Evolutionary conservation across 2,888 invertebrate genomes (phyloP).

Genomic region (Diabrotica balteata): DNA sequence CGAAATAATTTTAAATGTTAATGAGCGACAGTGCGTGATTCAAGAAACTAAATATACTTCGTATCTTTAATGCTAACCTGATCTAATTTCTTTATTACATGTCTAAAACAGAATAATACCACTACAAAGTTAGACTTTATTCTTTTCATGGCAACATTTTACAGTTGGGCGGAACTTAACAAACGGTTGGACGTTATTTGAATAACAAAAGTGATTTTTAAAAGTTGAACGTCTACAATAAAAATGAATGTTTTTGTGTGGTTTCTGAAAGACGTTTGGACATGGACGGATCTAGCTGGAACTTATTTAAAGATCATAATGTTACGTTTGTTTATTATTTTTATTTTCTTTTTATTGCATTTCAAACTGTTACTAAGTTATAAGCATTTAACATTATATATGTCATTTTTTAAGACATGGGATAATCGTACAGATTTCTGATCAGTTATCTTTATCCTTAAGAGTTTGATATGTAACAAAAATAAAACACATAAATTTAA

Average conservation of each 20-base stretch:
- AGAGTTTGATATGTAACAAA: too few relatives aligned
- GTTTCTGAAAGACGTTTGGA: conserved; percentile 13
- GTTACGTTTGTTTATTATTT: background rate
- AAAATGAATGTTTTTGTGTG: conserved; percentile 10
- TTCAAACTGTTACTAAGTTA: too few relatives aligned
- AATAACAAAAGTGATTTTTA: conserved; percentile 8
- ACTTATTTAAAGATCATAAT: background rate
- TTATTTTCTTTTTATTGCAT: background rate
- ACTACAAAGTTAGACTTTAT: conserved; percentile 5
- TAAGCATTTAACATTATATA: too few relatives aligned
- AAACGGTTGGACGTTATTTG: conserved; percentile 12
- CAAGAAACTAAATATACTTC: too few relatives aligned
- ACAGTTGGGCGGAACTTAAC: conserved; percentile 4
- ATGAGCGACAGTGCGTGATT: too few relatives aligned
- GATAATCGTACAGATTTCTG: too few relatives aligned
- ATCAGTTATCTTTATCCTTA: too few relatives aligned
- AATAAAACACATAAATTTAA: too few relatives aligned
- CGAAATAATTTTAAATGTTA: too few relatives aligned
- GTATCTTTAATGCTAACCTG: too few relatives aligned
- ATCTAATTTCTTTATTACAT: too few relatives aligned
- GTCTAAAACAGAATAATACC: background rate
- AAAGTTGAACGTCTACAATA: conserved; percentile 14
- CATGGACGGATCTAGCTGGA: background rate
- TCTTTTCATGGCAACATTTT: background rate
- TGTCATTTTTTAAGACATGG: too few relatives aligned